phyloP scores from a whole-genome alignment of 2,113 vertebrate species.

The Labrus mixtus region DNA sequence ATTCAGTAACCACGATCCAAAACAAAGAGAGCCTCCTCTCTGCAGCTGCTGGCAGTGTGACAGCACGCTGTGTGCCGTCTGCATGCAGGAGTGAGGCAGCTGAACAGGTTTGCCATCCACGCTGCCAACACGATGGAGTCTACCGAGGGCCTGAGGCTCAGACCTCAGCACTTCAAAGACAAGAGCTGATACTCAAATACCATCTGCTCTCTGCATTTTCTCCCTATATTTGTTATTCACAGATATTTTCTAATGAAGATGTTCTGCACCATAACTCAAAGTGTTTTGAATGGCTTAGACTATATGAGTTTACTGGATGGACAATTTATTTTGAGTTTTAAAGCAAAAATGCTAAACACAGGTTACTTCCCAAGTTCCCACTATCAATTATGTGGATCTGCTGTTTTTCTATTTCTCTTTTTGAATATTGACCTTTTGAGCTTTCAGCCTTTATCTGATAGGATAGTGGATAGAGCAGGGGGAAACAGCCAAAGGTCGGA shows the following conservation, averaged over 20 bases:
- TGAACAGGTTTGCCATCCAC: slow-evolving; percentile 47
- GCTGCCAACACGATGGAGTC: slow-evolving; percentile 20
- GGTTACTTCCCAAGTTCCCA: too few relatives aligned
- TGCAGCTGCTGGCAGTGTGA: slow-evolving; percentile 22
- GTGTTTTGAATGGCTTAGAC: accelerated
- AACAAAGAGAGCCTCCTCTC: slow-evolving; percentile 22
- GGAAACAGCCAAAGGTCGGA: too few relatives aligned
- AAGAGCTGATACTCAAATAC: slow-evolving; percentile 15
- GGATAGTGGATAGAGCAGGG: too few relatives aligned
- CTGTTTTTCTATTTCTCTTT: too few relatives aligned
- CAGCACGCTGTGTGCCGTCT: slow-evolving; percentile 19
- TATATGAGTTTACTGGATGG: too few relatives aligned
- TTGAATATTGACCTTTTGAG: too few relatives aligned
- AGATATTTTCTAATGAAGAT: slow-evolving; percentile 18
- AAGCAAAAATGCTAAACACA: too few relatives aligned
- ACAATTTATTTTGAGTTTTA: too few relatives aligned
- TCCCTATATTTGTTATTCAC: background rate
- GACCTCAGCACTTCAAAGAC: slow-evolving; percentile 49
- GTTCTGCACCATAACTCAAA: background rate
- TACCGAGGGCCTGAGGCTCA: background rate
- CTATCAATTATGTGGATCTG: background rate
- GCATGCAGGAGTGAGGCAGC: slow-evolving; percentile 28
- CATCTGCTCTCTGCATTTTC: slow-evolving; percentile 14
- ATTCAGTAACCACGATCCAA: slow-evolving; percentile 41
- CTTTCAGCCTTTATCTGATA: too few relatives aligned